Base-by-base conservation (phyloP, 2,797 vertebrate species). In the Florisuga fusca region DNA sequence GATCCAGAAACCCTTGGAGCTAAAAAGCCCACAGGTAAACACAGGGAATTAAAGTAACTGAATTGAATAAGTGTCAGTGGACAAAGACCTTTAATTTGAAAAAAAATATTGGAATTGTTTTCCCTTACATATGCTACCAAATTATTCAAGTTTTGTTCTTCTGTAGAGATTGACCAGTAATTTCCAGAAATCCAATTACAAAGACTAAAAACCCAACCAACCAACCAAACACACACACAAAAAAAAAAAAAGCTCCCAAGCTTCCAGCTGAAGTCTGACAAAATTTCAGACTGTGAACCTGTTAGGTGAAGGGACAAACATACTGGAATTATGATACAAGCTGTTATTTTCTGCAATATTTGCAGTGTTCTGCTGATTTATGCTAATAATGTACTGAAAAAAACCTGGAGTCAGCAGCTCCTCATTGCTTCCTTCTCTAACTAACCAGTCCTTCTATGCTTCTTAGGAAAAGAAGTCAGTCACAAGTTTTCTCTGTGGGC, bases 261-360 rank as follows among this genome's bases (percentile, higher is more conserved):
- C 27, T 71, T 25, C 57, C 54, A 61, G 19, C 27, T 85, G 57
- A 87, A 81, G 13, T 51, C 34, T 91, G 89, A 23, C 66, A 93
- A 18, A 63, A 76, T 78, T 93, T 87, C 36, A 72, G 55, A 72
- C 22, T 50, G 46, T 36, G 12, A 91, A 91, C 16, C 75, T 88
- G 2, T 55, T 51, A 74, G 54, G 48, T 48, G 9, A 81, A 78
- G 34, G 66, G 38, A 63, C 7, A 92, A 93, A 76, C 34, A 93
- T 33, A 53, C 11, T 48, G 58, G 91, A 81, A 63, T 78, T 46
- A 76, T 33, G 19, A 75, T 18, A 54, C 43, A 94, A 82, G 5
- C 15, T 82, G 9, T 81, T 94, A 74, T 90, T 89, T 92, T 93
- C 27, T 87, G 13, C 43, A 78, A 77, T 77, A 94, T 86, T 83